Percentiles rank a stretch among this genome's conserved stretches.
Conservation (phyloP, 1,140 invertebrate genomes). For the Bombyx mandarina region DNA sequence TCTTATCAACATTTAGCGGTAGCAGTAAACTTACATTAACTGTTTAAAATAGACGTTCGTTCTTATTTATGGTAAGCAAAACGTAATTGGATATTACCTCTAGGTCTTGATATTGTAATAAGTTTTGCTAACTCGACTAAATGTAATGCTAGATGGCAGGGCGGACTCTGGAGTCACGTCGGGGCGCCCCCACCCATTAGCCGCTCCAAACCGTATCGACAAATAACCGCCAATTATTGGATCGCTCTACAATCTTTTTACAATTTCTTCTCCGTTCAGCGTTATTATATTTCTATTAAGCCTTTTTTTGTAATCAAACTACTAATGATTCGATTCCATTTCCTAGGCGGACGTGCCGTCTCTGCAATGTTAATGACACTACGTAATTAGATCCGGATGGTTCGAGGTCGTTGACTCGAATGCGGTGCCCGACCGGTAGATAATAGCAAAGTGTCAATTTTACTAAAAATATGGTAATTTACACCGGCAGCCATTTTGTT, state of each 20-base stretch:
- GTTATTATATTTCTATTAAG: conserved; percentile 71
- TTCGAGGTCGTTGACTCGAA: conserved; percentile 55
- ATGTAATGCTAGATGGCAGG: conserved; percentile 24
- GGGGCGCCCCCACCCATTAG: conserved; percentile 57
- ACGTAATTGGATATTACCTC: too few species aligned
- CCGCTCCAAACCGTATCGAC: conserved; percentile 66
- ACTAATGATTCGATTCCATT: conserved; percentile 71
- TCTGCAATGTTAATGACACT: conserved; percentile 64
- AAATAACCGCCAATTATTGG: conserved; percentile 69
- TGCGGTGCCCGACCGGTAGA: conserved; percentile 41
- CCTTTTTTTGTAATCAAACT: conserved; percentile 70
- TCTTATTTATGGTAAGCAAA: too few species aligned
- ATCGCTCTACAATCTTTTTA: conserved; percentile 70
- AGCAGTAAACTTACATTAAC: too few species aligned
- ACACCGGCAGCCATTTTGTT: conserved; percentile 29
- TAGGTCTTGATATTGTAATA: conserved; percentile 8
- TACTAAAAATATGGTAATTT: conserved; percentile 63
- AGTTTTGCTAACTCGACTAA: conserved; percentile 34
- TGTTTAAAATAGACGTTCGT: too few species aligned
- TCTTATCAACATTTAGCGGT: too few species aligned
- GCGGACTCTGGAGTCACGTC: conserved; percentile 45
- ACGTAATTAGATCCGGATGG: conserved; percentile 69
- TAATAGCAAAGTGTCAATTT: conserved; percentile 61
- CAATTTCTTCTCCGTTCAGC: conserved; percentile 62
- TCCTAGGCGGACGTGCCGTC: conserved; percentile 67